These are phyloP conservation scores for Bradysia coprophila DNA, from an alignment of 1,140 invertebrate genomes.

Conservation along the genomic window DNA sequence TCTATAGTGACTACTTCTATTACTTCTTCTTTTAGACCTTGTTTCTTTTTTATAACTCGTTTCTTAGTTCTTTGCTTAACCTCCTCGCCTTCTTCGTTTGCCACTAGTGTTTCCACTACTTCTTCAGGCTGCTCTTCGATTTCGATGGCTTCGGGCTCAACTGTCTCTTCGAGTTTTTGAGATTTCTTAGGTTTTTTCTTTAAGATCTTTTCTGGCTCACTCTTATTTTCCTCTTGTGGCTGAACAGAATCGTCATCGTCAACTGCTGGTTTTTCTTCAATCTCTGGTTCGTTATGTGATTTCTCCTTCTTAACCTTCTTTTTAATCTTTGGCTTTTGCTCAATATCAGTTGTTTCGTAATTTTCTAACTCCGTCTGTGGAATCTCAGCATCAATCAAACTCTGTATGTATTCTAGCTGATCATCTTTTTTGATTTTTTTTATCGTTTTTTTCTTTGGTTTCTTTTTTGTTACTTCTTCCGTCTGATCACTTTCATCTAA, in stretches of 20 bases:
- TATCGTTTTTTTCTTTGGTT: constrained; percentile 11
- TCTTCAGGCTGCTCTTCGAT: constrained; percentile 22
- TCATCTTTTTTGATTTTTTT: constrained; percentile 13
- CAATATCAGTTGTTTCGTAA: constrained; percentile 7
- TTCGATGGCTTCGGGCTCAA: constrained; percentile 4
- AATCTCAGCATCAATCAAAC: constrained; percentile 15
- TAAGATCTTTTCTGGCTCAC: constrained; percentile 8
- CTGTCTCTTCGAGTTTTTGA: background rate
- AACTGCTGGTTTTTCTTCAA: background rate
- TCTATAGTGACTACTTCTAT: constrained; percentile 25
- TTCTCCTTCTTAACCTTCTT: constrained; percentile 14
- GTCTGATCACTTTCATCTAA: constrained; percentile 7
- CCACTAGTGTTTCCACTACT: constrained; percentile 14
- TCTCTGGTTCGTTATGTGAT: constrained; percentile 12
- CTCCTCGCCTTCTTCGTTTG: constrained; percentile 15
- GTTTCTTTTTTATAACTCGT: constrained; percentile 19
- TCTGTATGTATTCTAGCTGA: constrained; percentile 9
- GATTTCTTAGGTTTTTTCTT: constrained; percentile 6
- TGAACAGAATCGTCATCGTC: constrained; percentile 7
- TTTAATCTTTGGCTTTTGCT: constrained; percentile 13
- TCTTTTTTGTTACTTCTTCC: constrained; percentile 4
- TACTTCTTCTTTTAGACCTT: constrained; percentile 17
- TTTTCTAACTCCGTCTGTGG: constrained; percentile 12
- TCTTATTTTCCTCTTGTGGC: constrained; percentile 5
- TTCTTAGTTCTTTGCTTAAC: constrained; percentile 25